These are phyloP conservation scores for Lophochroa leadbeateri DNA, from an alignment of 2,113 vertebrate genomes.

Conservation along the genomic window DNA sequence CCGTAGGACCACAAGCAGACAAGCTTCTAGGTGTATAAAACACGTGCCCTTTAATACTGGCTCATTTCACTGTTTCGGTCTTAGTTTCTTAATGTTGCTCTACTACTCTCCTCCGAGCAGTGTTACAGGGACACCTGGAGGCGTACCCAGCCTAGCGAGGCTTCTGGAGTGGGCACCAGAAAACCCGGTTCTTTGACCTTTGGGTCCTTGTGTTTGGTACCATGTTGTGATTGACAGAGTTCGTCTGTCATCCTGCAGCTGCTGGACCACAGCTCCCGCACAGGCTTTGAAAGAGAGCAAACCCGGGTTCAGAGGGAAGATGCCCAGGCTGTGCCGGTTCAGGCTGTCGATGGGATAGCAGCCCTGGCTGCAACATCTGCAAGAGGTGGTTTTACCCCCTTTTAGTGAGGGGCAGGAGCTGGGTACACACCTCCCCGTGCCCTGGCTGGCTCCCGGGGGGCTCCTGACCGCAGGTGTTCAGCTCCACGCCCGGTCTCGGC, in stretches of 20 bases:
- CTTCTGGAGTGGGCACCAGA: not conserved
- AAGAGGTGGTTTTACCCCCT: not conserved
- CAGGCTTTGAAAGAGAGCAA: not conserved
- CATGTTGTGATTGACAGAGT: rapidly evolving
- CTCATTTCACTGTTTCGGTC: not conserved
- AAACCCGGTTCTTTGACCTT: not conserved
- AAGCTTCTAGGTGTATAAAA: not conserved
- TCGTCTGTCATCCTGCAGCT: not conserved
- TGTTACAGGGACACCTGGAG: rapidly evolving
- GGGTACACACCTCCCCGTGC: not conserved
- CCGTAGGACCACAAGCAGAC: not conserved
- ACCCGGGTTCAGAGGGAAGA: rapidly evolving
- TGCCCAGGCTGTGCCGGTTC: rapidly evolving
- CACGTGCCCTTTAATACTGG: rapidly evolving
- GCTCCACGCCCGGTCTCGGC: too few relatives aligned
- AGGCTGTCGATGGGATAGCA: rapidly evolving
- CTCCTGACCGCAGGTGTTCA: not conserved
- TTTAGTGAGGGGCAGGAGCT: not conserved
- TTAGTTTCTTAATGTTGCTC: not conserved
- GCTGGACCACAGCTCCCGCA: rapidly evolving
- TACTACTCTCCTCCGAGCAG: not conserved
- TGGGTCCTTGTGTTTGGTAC: not conserved
- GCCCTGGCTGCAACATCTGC: not conserved
- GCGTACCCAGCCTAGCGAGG: rapidly evolving
- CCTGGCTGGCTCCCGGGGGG: rapidly evolving